Evolutionary conservation across 2,888 invertebrate species (phyloP).

Genomic region (Strigamia transsilvanica): DNA sequence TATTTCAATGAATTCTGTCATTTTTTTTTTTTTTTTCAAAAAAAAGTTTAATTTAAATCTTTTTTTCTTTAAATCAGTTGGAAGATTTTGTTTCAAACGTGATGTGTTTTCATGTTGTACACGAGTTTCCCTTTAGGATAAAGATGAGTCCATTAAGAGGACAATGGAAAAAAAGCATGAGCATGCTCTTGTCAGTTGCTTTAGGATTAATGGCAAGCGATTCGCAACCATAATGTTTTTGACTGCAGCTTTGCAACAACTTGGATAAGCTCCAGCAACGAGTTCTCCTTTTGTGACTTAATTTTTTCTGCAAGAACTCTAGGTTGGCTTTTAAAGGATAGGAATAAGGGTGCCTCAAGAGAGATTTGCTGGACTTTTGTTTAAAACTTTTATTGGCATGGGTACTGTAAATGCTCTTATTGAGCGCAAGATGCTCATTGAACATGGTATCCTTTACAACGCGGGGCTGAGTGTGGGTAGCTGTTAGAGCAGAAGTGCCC

Average conservation of each 20-base stretch:
- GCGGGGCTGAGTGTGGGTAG: too few relatives aligned
- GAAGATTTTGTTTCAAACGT: background rate
- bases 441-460: too few relatives aligned
- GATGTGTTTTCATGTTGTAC: background rate
- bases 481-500: too few relatives aligned
- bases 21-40: background rate
- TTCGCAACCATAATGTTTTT: background rate
- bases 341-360: too few relatives aligned
- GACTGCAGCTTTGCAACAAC: background rate
- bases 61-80: background rate
- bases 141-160: slow-evolving; percentile 2
- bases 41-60: background rate
- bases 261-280: background rate
- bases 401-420: too few relatives aligned
- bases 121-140: background rate
- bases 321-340: background rate
- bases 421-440: too few relatives aligned
- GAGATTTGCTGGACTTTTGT: too few relatives aligned
- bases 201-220: slow-evolving; percentile 3
- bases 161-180: background rate
- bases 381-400: too few relatives aligned
- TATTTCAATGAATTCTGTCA: too few relatives aligned
- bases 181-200: background rate
- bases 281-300: background rate
- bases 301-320: background rate